Percentiles rank a stretch among this genome's conserved stretches.
Evolutionary conservation across 2,888 invertebrate species (phyloP).

Genomic region (Heliconius erato): DNA sequence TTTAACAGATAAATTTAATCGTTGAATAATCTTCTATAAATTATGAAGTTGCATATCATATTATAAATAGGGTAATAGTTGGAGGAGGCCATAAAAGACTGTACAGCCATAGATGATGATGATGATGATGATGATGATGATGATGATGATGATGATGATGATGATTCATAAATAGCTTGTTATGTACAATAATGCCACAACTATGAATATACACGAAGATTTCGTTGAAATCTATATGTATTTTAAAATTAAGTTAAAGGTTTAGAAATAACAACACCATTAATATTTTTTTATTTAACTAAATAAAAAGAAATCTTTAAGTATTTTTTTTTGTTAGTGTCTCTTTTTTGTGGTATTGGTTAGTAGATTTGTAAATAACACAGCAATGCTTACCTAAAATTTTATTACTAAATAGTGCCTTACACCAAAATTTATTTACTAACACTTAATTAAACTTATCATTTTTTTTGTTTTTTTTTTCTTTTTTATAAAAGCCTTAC

Average conservation of each 20-base stretch:
- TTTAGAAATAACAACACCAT: not conserved
- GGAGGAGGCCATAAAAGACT: too few relatives aligned
- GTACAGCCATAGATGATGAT: too few relatives aligned
- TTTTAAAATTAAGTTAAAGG: not conserved
- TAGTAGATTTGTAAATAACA: constrained; percentile 7
- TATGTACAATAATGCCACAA: too few relatives aligned
- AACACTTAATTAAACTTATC: constrained; percentile 8
- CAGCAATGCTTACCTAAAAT: not conserved
- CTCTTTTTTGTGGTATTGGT: not conserved
- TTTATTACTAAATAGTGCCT: constrained; percentile 10
- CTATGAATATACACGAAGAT: too few relatives aligned
- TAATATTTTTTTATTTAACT: not conserved
- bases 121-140: too few relatives aligned
- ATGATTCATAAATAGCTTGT: too few relatives aligned
- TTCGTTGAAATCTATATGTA: too few relatives aligned
- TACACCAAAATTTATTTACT: not conserved
- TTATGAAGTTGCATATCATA: too few relatives aligned
- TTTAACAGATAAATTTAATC: too few relatives aligned
- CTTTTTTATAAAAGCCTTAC: constrained; percentile 6
- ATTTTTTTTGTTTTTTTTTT: not conserved
- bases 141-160: too few relatives aligned
- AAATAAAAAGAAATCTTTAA: not conserved
- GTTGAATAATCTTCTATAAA: too few relatives aligned
- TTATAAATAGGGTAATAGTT: too few relatives aligned
- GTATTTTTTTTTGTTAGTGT: not conserved